Conservation (phyloP, 2,113 vertebrate species). For the Labeo catla region DNA sequence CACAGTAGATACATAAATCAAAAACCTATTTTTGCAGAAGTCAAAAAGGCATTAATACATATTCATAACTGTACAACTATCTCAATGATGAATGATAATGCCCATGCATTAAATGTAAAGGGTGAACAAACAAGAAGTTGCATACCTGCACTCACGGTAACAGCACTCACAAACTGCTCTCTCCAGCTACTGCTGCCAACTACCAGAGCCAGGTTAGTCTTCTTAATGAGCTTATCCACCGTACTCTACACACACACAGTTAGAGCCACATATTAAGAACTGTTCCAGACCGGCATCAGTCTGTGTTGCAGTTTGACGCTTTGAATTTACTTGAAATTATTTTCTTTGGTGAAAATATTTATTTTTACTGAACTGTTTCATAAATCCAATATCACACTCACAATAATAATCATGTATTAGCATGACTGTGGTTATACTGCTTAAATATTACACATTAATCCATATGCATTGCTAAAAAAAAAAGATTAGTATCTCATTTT, state of each 20-base stretch:
- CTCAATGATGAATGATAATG: background rate
- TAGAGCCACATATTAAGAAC: slow-evolving; percentile 21
- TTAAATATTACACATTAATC: background rate
- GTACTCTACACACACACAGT: slow-evolving; percentile 72
- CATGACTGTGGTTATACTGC: background rate
- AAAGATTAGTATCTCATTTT: background rate
- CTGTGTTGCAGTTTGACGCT: background rate
- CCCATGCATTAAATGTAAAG: slow-evolving; percentile 4
- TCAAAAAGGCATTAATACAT: background rate
- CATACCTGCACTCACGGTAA: slow-evolving; percentile 83
- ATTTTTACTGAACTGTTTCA: background rate
- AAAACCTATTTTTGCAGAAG: background rate
- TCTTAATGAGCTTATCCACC: slow-evolving; percentile 86
- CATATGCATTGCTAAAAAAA: background rate
- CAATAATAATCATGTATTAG: background rate
- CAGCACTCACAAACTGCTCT: slow-evolving; percentile 84
- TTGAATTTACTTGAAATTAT: background rate
- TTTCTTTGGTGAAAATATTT: background rate
- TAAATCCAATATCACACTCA: background rate
- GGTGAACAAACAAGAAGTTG: slow-evolving; percentile 8
- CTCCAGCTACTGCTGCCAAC: slow-evolving; percentile 86
- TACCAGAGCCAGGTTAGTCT: slow-evolving; percentile 84
- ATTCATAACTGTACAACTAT: background rate
- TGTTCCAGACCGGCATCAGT: slow-evolving; percentile 25
- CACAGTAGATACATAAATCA: no score